A percentile compares a stretch with the other conserved stretches of the same genome.
Evolutionary conservation across 2,797 vertebrate species (phyloP).

Genomic region (Malacoraja senta): DNA sequence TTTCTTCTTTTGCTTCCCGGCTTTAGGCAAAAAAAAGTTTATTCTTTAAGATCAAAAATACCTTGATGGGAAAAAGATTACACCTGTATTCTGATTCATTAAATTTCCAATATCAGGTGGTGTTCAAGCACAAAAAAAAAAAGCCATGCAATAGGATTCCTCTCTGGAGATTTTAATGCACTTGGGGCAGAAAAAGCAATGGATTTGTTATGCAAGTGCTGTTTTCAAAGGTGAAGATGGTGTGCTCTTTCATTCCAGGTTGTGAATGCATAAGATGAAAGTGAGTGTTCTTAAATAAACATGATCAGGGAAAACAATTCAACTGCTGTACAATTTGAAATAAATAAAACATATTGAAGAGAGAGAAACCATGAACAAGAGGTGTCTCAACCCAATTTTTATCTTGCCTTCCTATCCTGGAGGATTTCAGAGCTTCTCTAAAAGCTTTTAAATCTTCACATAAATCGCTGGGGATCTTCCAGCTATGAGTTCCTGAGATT

Average conservation of each 20-base stretch:
- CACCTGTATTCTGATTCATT: background rate
- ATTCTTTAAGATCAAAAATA: conserved; percentile 26
- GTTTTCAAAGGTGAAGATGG: conserved; percentile 7
- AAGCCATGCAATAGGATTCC: background rate
- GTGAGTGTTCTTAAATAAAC: conserved; percentile 27
- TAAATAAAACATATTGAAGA: conserved; percentile 36
- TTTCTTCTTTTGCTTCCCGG: background rate
- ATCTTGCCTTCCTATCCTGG: conserved; percentile 25
- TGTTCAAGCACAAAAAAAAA: background rate
- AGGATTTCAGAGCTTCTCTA: background rate
- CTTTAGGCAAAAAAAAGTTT: background rate
- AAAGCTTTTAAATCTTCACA: conserved; percentile 36
- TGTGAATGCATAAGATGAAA: conserved; percentile 33
- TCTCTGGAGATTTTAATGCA: conserved; percentile 2
- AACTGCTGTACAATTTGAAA: conserved; percentile 16
- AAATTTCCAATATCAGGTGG: background rate
- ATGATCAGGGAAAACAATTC: conserved; percentile 14
- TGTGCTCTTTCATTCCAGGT: conserved; percentile 17
- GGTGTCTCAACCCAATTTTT: conserved; percentile 26
- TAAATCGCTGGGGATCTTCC: conserved; percentile 7
- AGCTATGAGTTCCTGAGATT: background rate
- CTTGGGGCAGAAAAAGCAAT: background rate
- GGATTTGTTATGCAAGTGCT: conserved; percentile 1
- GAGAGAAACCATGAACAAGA: conserved; percentile 3
- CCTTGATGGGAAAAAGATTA: background rate